Base-by-base conservation (phyloP, 2,888 invertebrate genomes). In the Nemotelus nigrinus region DNA sequence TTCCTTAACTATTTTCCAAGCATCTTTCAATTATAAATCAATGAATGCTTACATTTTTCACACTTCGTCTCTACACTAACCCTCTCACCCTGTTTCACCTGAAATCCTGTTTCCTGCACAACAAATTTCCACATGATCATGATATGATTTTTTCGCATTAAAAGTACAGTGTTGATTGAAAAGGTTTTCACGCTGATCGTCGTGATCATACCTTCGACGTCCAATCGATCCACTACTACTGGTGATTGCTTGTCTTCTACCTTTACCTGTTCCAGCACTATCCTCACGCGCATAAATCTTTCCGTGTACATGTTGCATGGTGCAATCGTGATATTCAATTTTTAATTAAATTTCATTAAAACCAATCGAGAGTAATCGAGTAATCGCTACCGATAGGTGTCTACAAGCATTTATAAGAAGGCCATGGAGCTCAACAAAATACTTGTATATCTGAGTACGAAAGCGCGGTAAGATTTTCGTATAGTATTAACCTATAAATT, bases 271-370 rank as follows among this genome's bases (percentile, higher is more conserved):
- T 50, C 5, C 5, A 7, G 50, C 50, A 50, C 50, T 50, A 7
- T 8, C 5, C 50, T 50, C 50, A 7, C 50, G 8, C 5, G 8
- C 1, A 8, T 50, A 50, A 50, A 8, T 50, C 5, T 8, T 8
- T 8, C 8, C 50, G 5, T 50, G 50, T 50, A 50, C 5, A 25
- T 25, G 50, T 63, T 41, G 63, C 43, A 8, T 43, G 39, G 8
- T 41, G 63, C 63, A 41, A 25, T 63, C 63, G 63, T 63, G 63
- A 63, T 63, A 41, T 63, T 43, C 63, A 25, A 25, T 63, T 63
- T 50, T 63, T 63, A 63, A 63, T 63, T 63, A 63, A 63, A 41
- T 63, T 63, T 41, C 63, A 63, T 63, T 63, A 63, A 25, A 43
- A 63, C 3, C 63, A 7, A 8, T 8, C 6, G 8, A 50, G 50